A percentile compares a stretch with the other conserved stretches of the same genome.
Conservation (phyloP, 2,113 vertebrate species). For the Chamaetylas fuelleborni region DNA sequence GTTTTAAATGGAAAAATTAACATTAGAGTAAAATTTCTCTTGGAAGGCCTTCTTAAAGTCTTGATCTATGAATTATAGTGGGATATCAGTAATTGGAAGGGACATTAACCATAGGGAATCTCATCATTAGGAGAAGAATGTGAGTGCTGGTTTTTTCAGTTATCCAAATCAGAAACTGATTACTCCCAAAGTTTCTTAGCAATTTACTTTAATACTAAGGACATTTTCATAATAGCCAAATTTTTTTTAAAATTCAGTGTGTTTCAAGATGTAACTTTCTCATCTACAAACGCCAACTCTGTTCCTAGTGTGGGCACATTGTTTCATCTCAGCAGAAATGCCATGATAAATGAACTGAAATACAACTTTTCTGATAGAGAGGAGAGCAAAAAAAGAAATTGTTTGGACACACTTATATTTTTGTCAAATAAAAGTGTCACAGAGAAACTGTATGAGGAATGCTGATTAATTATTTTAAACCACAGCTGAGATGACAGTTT, state of each 20-base stretch:
- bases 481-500: neutral
- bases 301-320: neutral
- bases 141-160: fast-evolving
- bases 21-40: neutral
- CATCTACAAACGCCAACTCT: neutral
- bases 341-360: neutral
- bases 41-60: neutral
- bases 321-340: neutral
- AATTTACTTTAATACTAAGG: neutral
- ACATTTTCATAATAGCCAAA: neutral
- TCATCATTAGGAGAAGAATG: neutral
- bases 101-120: neutral
- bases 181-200: neutral
- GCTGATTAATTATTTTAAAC: neutral
- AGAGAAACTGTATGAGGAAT: neutral
- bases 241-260: neutral
- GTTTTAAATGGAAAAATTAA: neutral
- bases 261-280: neutral
- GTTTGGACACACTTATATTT: neutral
- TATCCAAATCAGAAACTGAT: neutral
- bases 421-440: neutral
- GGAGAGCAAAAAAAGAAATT: neutral
- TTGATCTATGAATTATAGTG: neutral
- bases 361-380: neutral
- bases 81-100: neutral